Evolutionary conservation across 2,888 invertebrate species (phyloP).

Genomic region (Dolomedes plantarius): DNA sequence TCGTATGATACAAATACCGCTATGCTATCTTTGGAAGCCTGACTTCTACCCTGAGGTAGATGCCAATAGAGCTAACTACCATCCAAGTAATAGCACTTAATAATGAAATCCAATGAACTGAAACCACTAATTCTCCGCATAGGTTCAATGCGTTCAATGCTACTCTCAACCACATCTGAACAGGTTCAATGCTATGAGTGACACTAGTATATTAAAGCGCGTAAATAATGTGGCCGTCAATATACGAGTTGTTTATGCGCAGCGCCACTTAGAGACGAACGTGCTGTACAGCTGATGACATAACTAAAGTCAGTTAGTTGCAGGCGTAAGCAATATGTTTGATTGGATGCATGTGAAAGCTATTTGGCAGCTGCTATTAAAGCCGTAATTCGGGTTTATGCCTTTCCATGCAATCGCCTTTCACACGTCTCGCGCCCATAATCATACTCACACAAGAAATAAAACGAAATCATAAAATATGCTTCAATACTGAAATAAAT

Average conservation of each 20-base stretch:
- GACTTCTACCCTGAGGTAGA: not conserved
- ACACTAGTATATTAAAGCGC: conserved; percentile 40
- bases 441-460: not conserved
- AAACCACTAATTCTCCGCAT: not conserved
- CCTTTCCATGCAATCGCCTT: conserved; percentile 7
- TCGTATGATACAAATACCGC: too few species aligned
- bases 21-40: not conserved
- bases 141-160: not conserved
- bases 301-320: conserved; percentile 42
- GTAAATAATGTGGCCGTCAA: conserved; percentile 31
- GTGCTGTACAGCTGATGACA: conserved; percentile 26
- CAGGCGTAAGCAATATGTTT: conserved; percentile 33
- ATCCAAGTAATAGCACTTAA: not conserved
- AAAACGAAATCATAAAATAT: not conserved
- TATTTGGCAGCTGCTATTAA: conserved; percentile 36
- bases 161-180: not conserved
- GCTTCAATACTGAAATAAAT: not conserved
- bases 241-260: conserved; percentile 41
- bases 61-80: not conserved
- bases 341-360: conserved; percentile 35
- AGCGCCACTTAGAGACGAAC: conserved; percentile 43
- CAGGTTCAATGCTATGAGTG: conserved; percentile 23
- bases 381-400: conserved; percentile 13
- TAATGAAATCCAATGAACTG: conserved; percentile 10
- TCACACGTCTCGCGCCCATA: not conserved